These are phyloP conservation scores for Apoda limacodes DNA, from an alignment of 2,888 invertebrate genomes.

Conservation along the genomic window DNA sequence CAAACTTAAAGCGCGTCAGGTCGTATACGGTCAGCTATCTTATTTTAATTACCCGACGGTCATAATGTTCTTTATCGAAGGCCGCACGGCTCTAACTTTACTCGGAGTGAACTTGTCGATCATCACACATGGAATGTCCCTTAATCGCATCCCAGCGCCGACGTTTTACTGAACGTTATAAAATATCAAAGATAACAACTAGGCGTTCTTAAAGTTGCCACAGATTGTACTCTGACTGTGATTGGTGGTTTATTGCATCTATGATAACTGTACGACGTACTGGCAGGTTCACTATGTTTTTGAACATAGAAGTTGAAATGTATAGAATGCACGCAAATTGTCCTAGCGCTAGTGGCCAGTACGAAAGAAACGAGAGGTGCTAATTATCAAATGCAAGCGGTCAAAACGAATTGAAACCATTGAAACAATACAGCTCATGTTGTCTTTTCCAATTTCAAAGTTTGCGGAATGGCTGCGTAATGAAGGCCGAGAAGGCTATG, in stretches of 20 bases:
- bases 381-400: slow-evolving; percentile 67
- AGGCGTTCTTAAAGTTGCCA: slow-evolving; percentile 46
- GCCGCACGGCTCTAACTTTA: slow-evolving; percentile 31
- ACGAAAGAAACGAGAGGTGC: slow-evolving; percentile 51
- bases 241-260: slow-evolving; percentile 62
- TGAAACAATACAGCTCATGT: slow-evolving; percentile 65
- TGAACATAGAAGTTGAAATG: slow-evolving; percentile 11
- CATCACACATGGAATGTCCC: slow-evolving; percentile 49
- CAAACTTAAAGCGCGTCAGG: slow-evolving; percentile 43
- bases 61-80: slow-evolving; percentile 46
- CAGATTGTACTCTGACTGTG: slow-evolving; percentile 40
- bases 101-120: slow-evolving; percentile 29
- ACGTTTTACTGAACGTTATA: slow-evolving; percentile 67
- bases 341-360: slow-evolving; percentile 24
- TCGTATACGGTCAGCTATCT: slow-evolving; percentile 43
- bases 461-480: slow-evolving; percentile 67
- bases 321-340: slow-evolving; percentile 29
- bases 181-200: slow-evolving; percentile 68
- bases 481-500: slow-evolving; percentile 62
- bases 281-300: no score
- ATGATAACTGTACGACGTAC: slow-evolving; percentile 56
- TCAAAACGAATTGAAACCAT: slow-evolving; percentile 61
- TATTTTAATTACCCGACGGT: slow-evolving; percentile 53
- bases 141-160: slow-evolving; percentile 60
- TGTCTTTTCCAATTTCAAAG: slow-evolving; percentile 65